phyloP scores from a whole-genome alignment of 2,113 vertebrate species.

The Marmota flaviventris region DNA sequence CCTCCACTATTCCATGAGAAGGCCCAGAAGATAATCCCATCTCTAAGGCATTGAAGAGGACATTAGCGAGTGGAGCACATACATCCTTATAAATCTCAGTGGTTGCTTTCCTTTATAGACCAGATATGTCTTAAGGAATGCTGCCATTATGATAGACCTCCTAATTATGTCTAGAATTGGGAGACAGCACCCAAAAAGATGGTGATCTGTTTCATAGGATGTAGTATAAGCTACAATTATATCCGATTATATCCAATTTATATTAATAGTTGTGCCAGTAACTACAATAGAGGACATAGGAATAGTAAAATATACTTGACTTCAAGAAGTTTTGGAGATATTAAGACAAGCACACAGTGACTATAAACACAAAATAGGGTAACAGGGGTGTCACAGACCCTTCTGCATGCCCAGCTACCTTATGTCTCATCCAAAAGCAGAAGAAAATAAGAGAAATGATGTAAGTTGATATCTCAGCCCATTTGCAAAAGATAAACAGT shows the following conservation, averaged over 20 bases:
- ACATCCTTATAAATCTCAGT: neutral
- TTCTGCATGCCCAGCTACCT: neutral
- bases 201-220: neutral
- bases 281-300: neutral
- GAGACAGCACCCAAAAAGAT: neutral
- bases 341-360: neutral
- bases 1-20: neutral
- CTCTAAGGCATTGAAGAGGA: neutral
- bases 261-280: neutral
- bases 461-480: neutral
- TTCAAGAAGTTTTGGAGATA: neutral
- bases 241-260: neutral
- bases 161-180: no score
- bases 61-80: neutral
- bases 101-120: neutral
- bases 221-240: no score
- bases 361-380: neutral
- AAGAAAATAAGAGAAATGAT: neutral
- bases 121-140: neutral
- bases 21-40: neutral
- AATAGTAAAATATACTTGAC: neutral
- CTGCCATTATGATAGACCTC: neutral
- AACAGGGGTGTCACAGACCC: neutral
- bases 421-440: neutral
- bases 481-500: neutral